These are phyloP conservation scores for Sebastes reedi DNA, from an alignment of 2,797 vertebrate species.

Conservation along the genomic window DNA sequence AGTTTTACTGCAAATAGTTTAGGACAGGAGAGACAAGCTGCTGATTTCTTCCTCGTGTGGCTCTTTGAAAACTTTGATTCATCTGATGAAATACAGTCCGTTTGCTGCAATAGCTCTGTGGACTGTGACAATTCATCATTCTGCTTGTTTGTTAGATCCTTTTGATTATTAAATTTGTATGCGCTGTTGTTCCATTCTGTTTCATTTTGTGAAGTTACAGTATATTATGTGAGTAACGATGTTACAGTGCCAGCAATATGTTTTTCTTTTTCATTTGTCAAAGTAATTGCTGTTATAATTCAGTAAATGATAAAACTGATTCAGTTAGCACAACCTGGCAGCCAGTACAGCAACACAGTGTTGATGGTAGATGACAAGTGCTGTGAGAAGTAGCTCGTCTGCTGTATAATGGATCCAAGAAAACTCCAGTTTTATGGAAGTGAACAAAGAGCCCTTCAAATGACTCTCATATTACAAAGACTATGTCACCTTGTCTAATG, in stretches of 20 bases:
- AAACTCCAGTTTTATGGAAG: not conserved
- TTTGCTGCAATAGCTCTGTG: not conserved
- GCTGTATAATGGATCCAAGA: not conserved
- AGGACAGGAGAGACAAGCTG: not conserved
- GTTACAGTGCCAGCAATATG: not conserved
- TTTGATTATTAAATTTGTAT: not conserved
- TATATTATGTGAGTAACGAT: not conserved
- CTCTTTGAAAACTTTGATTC: not conserved
- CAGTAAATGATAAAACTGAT: not conserved
- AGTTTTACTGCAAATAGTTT: not conserved
- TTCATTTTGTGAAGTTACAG: not conserved
- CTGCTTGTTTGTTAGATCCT: not conserved
- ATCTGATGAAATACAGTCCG: not conserved
- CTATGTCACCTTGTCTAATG: not conserved
- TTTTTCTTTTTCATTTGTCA: not conserved
- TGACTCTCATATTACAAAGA: not conserved
- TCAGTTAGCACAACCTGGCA: not conserved
- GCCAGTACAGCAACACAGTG: not conserved
- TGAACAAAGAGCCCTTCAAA: slow-evolving; percentile 5
- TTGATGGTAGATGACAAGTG: not conserved
- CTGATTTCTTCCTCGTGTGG: not conserved
- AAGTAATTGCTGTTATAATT: not conserved
- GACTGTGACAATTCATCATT: not conserved
- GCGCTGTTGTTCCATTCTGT: not conserved
- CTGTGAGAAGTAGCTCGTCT: not conserved